A percentile compares a stretch with the other conserved stretches of the same genome.
Conservation (phyloP, 2,888 invertebrate species). For the Homarus gammarus region DNA sequence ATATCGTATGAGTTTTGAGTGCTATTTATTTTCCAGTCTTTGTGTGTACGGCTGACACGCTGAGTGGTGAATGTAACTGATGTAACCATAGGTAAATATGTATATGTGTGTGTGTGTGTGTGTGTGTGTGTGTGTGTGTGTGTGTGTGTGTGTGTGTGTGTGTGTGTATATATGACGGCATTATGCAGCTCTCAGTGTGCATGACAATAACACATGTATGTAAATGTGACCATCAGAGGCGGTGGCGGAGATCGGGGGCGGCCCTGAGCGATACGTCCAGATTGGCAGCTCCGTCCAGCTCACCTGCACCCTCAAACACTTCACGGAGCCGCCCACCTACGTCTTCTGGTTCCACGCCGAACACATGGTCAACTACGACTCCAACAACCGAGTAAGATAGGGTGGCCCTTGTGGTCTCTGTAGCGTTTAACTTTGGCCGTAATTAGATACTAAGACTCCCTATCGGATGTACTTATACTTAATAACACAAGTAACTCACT, state of each 20-base stretch:
- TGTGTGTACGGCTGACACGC: no score
- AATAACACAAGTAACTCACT: no score
- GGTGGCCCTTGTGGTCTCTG: no score
- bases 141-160: not conserved
- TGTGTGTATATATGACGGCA: no score
- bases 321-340: slow-evolving; percentile 72
- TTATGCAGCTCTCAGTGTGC: no score
- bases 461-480: no score
- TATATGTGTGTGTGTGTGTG: not conserved
- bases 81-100: not conserved
- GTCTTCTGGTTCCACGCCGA: slow-evolving; percentile 75
- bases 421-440: no score
- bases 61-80: no score
- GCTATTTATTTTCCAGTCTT: no score
- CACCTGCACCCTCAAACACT: slow-evolving; percentile 68
- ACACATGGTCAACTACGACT: slow-evolving; percentile 73
- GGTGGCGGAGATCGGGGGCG: slow-evolving; percentile 66
- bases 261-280: slow-evolving; percentile 69
- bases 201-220: no score
- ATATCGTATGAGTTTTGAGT: no score
- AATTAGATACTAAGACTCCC: no score
- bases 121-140: not conserved
- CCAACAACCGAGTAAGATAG: slow-evolving; percentile 54
- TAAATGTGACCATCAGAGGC: slow-evolving; percentile 57
- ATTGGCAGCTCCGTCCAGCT: slow-evolving; percentile 73